Evolutionary conservation across 2,113 vertebrate genomes (phyloP).

Genomic region (Aspidoscelis tigris): DNA sequence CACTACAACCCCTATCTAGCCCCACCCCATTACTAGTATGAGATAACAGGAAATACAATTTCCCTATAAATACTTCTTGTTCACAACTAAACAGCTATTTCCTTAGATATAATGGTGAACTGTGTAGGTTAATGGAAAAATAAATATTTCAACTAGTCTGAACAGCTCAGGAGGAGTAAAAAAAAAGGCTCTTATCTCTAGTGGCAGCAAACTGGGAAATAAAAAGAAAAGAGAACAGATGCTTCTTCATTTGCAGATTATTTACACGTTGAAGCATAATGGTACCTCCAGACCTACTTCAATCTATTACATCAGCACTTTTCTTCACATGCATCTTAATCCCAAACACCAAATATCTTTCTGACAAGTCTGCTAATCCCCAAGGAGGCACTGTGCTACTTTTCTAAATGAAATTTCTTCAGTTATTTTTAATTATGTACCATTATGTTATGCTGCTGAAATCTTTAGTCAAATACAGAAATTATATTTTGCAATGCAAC

Average conservation of each 20-base stretch:
- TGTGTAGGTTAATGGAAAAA: slow-evolving; percentile 23
- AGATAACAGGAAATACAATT: background rate
- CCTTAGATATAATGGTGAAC: slow-evolving; percentile 7
- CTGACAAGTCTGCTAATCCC: slow-evolving; percentile 17
- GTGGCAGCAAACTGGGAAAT: background rate
- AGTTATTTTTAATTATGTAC: slow-evolving; percentile 19
- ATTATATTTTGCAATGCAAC: background rate
- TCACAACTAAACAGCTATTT: slow-evolving; percentile 18
- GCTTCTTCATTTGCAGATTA: slow-evolving; percentile 39
- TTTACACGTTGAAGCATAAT: slow-evolving; percentile 51
- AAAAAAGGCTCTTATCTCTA: background rate
- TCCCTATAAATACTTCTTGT: background rate
- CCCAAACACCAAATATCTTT: slow-evolving; percentile 26
- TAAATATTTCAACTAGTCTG: background rate
- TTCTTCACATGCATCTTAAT: slow-evolving; percentile 38
- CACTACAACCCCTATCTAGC: no score
- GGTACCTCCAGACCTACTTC: slow-evolving; percentile 19
- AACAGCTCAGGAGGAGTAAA: slow-evolving; percentile 1
- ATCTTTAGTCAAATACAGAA: background rate
- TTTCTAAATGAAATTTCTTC: slow-evolving; percentile 23
- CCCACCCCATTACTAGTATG: no score
- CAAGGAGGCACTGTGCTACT: background rate
- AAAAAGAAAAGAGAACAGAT: background rate
- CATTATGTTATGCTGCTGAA: background rate
- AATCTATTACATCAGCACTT: slow-evolving; percentile 4